Percentiles rank a stretch among this genome's conserved stretches.
These are phyloP conservation scores for Ceratothoa steindachneri DNA, from an alignment of 2,888 invertebrate species.

Conservation along the genomic window DNA sequence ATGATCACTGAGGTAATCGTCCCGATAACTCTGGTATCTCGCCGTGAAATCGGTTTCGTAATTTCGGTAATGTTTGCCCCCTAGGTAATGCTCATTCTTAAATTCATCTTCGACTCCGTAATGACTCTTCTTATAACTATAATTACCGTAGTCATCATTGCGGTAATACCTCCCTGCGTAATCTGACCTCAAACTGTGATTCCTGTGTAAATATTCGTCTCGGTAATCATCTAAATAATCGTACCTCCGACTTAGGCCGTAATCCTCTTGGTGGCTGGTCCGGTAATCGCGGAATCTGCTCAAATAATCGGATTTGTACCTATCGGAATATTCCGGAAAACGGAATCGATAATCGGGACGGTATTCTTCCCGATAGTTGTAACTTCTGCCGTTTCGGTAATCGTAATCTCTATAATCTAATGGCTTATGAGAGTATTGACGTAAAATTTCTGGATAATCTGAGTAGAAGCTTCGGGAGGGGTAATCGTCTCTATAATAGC, in stretches of 20 bases:
- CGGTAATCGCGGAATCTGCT: not conserved
- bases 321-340: not conserved
- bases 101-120: not conserved
- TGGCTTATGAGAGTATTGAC: not conserved
- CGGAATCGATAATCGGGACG: not conserved
- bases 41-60: not conserved
- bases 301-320: conserved; percentile 2
- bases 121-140: not conserved
- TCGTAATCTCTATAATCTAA: conserved; percentile 2
- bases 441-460: not conserved
- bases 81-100: not conserved
- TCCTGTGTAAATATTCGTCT: not conserved
- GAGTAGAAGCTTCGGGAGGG: not conserved
- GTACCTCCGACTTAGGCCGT: not conserved
- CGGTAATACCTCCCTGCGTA: not conserved
- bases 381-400: conserved; percentile 1
- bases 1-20: not conserved
- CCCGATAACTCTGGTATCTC: not conserved
- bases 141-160: not conserved
- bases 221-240: not conserved
- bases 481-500: not conserved
- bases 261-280: not conserved
- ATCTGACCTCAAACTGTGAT: not conserved
- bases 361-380: not conserved
- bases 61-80: not conserved